phyloP scores from a whole-genome alignment of 2,113 vertebrate genomes.

The Cryptotis parvus region DNA sequence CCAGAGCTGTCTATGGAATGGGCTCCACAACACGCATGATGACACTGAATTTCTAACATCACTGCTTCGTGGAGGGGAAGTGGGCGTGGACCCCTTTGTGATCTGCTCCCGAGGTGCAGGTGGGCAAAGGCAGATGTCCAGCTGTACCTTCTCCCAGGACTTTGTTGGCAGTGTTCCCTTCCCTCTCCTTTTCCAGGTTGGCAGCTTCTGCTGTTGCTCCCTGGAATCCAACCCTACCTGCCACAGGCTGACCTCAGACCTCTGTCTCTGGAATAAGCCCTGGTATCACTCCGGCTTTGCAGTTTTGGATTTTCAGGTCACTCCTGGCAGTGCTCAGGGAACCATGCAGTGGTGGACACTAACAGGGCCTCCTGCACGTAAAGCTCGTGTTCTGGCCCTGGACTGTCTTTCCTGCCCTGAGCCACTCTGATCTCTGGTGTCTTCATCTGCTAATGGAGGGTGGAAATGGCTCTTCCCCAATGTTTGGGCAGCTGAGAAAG shows the following conservation, averaged over 20 bases:
- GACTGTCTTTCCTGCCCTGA: neutral
- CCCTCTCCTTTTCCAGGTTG: too few relatives aligned
- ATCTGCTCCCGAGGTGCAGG: neutral
- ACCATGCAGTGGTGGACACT: neutral
- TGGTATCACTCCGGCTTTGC: neutral
- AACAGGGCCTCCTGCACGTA: neutral
- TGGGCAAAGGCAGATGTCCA: neutral
- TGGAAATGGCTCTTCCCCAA: neutral
- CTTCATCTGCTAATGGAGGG: neutral
- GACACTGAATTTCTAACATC: neutral
- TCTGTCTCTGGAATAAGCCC: neutral
- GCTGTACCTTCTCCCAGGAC: neutral
- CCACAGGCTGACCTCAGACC: neutral
- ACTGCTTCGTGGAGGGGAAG: neutral
- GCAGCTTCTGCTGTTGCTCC: neutral
- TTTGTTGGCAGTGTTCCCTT: neutral
- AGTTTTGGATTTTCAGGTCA: neutral
- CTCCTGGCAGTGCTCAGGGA: neutral
- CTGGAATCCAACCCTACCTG: accelerated
- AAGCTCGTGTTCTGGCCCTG: neutral
- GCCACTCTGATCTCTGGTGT: neutral
- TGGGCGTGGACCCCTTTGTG: too few relatives aligned
- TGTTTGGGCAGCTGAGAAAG: neutral
- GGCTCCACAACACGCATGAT: neutral
- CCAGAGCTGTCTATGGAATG: neutral